Percentiles rank a stretch among this genome's conserved stretches.
phyloP scores from a whole-genome alignment of 2,113 vertebrate genomes.

The cattle (Bos taurus) region DNA sequence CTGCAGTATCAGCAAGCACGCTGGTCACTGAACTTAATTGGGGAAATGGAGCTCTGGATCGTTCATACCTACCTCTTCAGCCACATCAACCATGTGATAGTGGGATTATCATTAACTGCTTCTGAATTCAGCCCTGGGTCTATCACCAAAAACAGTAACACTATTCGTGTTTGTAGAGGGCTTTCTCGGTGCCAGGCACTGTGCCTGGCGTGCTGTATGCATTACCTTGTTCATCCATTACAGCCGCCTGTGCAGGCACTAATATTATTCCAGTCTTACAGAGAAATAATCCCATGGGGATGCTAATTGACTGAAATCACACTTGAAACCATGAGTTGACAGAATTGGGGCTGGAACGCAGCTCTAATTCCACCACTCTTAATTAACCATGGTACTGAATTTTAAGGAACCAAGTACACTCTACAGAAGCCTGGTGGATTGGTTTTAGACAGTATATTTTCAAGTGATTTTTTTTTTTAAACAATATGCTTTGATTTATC shows the following conservation, averaged over 20 bases:
- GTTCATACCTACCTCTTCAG: background rate
- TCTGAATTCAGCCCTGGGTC: background rate
- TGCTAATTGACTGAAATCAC: background rate
- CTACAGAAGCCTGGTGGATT: background rate
- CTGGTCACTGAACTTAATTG: background rate
- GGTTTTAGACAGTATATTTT: background rate
- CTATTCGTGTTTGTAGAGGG: background rate
- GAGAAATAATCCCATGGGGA: background rate
- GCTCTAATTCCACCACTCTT: background rate
- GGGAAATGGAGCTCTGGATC: background rate
- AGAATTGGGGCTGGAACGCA: background rate
- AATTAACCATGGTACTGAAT: background rate
- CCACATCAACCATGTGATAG: background rate
- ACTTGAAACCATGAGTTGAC: background rate
- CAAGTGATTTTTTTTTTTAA: slow-evolving; percentile 3
- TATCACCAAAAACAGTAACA: background rate
- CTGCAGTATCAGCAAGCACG: background rate
- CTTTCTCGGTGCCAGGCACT: background rate
- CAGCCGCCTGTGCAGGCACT: accelerated
- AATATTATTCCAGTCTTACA: background rate
- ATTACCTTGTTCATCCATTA: background rate
- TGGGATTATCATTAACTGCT: background rate
- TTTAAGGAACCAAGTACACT: background rate
- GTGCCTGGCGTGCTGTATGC: background rate
- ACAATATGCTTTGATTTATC: slow-evolving; percentile 15